A percentile compares a stretch with the other conserved stretches of the same genome.
phyloP scores from a whole-genome alignment of 30 jellyfish, hydroid and myxozoan species.

The Nemopilema nomurai region DNA sequence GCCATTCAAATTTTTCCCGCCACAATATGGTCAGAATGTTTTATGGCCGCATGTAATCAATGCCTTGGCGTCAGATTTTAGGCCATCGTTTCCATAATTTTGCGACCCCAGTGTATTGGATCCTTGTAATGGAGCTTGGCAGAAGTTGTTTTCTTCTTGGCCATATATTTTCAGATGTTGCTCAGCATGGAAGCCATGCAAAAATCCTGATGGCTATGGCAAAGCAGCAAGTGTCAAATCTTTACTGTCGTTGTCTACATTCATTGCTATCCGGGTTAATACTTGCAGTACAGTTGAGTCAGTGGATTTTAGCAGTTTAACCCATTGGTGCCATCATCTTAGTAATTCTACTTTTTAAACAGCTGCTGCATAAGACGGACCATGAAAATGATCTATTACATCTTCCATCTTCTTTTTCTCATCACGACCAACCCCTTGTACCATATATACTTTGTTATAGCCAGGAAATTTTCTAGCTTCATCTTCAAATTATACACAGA shows the following conservation, averaged over 20 bases:
- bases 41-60: too few species aligned
- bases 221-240: constrained; percentile 46
- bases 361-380: constrained; percentile 58
- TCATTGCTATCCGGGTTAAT: constrained; percentile 29
- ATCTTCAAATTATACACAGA: constrained; percentile 41
- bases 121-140: too few species aligned
- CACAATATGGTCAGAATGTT: too few species aligned
- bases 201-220: constrained; percentile 47
- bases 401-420: constrained; percentile 45
- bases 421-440: constrained; percentile 58
- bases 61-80: too few species aligned
- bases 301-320: constrained; percentile 19
- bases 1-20: too few species aligned
- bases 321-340: constrained; percentile 54
- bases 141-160: too few species aligned
- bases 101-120: too few species aligned
- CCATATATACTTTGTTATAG: constrained; percentile 32
- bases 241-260: constrained; percentile 32
- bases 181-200: too few species aligned
- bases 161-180: too few species aligned
- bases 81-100: too few species aligned
- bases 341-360: constrained; percentile 6
- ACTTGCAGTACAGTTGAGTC: constrained; percentile 39
- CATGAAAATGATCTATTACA: constrained; percentile 33
- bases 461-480: constrained; percentile 61